Conservation (phyloP, 2,888 invertebrate genomes). For the Protonemura montana region DNA sequence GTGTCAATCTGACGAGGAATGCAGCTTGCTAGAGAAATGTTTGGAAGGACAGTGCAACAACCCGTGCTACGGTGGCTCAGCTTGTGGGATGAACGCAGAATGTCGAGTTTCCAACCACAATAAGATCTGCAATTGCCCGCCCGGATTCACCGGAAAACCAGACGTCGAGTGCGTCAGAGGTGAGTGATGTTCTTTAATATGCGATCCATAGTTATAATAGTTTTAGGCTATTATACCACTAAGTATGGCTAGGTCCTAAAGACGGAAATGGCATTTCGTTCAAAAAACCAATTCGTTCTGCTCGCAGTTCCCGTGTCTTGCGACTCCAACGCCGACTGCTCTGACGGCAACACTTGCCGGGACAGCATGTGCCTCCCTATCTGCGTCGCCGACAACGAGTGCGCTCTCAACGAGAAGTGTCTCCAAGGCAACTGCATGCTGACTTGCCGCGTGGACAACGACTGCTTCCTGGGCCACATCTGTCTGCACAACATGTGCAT, state of each 20-base stretch:
- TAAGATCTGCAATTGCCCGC: slow-evolving; percentile 83
- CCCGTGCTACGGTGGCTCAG: slow-evolving; percentile 76
- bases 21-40: slow-evolving; percentile 80
- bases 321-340: slow-evolving; percentile 73
- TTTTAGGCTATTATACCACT: too few species aligned
- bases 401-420: slow-evolving; percentile 91
- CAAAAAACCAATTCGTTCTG: too few species aligned
- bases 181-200: too few species aligned
- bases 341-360: slow-evolving; percentile 74
- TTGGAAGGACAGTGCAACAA: slow-evolving; percentile 82
- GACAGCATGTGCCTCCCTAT: slow-evolving; percentile 83
- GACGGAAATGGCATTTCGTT: too few species aligned
- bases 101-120: slow-evolving; percentile 76
- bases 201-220: too few species aligned
- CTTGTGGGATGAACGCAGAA: slow-evolving; percentile 85
- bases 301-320: slow-evolving; percentile 80
- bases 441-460: slow-evolving; percentile 89
- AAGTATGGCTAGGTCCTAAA: too few species aligned
- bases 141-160: slow-evolving; percentile 85
- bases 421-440: slow-evolving; percentile 80
- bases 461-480: slow-evolving; percentile 91
- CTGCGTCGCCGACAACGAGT: slow-evolving; percentile 79
- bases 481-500: slow-evolving; percentile 86
- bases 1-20: slow-evolving; percentile 81
- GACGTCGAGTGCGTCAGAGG: slow-evolving; percentile 85